phyloP scores from a whole-genome alignment of 2,888 invertebrate genomes.

The Chloroclystis v-ata region DNA sequence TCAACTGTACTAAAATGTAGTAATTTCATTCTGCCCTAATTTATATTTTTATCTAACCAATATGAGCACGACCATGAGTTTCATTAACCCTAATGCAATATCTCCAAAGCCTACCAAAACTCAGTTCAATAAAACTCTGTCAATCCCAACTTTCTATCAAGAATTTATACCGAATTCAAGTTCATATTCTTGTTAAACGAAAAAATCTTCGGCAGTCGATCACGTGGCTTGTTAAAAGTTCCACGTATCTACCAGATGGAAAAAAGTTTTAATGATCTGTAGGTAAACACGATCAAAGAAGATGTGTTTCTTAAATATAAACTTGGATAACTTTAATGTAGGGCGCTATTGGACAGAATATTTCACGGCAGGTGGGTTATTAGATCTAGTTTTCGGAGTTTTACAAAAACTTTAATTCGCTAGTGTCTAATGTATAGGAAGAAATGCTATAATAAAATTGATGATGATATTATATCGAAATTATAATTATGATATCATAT shows the following conservation, averaged over 20 bases:
- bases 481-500: no score
- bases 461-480: no score
- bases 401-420: no score
- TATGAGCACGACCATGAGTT: no score
- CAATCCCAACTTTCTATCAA: slow-evolving; percentile 10
- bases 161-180: slow-evolving; percentile 16
- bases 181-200: slow-evolving; percentile 28
- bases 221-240: slow-evolving; percentile 55
- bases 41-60: no score
- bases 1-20: no score
- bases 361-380: not conserved
- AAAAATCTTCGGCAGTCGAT: slow-evolving; percentile 37
- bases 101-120: no score
- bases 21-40: no score
- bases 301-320: slow-evolving; percentile 24
- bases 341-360: not conserved
- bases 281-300: slow-evolving; percentile 39
- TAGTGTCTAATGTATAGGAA: no score
- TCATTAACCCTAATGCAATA: no score
- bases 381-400: not conserved
- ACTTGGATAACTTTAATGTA: slow-evolving; percentile 11
- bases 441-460: no score
- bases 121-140: slow-evolving; percentile 16
- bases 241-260: slow-evolving; percentile 33
- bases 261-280: slow-evolving; percentile 51